phyloP scores from a whole-genome alignment of 2,113 vertebrate genomes.

The Rattus rattus region DNA sequence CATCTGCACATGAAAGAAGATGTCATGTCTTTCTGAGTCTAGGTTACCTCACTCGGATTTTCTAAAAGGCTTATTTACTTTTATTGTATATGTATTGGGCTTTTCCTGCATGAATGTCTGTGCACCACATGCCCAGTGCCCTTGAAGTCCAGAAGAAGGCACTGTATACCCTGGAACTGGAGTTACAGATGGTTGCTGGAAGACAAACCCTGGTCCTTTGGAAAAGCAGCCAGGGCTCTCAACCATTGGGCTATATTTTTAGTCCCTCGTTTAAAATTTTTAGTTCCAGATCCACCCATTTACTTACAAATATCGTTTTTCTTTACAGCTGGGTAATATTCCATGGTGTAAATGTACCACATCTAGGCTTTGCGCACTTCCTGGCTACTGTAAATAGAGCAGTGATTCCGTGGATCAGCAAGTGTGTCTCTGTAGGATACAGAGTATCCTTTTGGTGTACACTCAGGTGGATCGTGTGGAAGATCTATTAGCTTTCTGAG shows the following conservation, averaged over 20 bases:
- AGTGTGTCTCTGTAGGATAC: neutral
- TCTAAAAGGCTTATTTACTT: neutral
- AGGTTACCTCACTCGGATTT: neutral
- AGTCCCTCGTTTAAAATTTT: neutral
- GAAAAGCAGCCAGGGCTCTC: neutral
- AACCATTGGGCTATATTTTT: neutral
- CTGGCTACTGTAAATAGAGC: neutral
- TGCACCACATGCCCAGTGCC: neutral
- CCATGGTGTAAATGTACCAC: neutral
- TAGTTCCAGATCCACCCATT: neutral
- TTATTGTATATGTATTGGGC: neutral
- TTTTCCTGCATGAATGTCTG: neutral
- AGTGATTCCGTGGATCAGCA: neutral
- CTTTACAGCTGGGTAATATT: neutral
- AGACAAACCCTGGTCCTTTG: neutral
- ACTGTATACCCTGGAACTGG: neutral
- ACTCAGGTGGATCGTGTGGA: neutral
- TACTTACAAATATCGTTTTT: neutral
- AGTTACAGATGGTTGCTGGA: neutral
- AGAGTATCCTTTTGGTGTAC: neutral
- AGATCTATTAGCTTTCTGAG: neutral
- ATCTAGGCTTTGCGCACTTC: neutral
- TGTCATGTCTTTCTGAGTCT: neutral
- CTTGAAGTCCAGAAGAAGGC: neutral
- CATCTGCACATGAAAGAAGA: neutral